Conservation (phyloP, 2,797 vertebrate genomes). For the Nannoperca obscura region DNA sequence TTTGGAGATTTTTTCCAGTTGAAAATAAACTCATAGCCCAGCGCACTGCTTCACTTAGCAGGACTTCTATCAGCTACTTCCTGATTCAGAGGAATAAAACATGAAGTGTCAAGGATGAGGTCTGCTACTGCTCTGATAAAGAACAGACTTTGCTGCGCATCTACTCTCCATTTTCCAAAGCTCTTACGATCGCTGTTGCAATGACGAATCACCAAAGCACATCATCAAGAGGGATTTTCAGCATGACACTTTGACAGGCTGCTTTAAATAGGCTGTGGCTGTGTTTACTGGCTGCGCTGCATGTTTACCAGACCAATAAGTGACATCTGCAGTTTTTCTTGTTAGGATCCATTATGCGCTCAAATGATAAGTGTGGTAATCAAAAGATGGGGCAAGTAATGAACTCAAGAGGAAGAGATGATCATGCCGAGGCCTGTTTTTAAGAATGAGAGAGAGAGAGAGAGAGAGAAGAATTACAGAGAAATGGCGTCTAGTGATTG, state of each 20-base stretch:
- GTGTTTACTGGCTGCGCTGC: slow-evolving; percentile 56
- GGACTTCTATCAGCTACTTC: slow-evolving; percentile 44
- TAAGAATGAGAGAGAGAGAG: slow-evolving; percentile 12
- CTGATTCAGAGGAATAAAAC: slow-evolving; percentile 39
- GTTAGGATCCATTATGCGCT: slow-evolving; percentile 53
- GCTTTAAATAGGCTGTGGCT: slow-evolving; percentile 51
- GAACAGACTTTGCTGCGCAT: slow-evolving; percentile 57
- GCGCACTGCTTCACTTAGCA: slow-evolving; percentile 29
- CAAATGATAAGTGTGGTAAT: slow-evolving; percentile 51
- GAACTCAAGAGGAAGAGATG: slow-evolving; percentile 48
- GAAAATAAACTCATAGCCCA: slow-evolving; percentile 12
- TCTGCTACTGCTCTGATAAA: slow-evolving; percentile 67
- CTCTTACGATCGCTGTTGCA: slow-evolving; percentile 7
- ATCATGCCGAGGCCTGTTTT: slow-evolving; percentile 38
- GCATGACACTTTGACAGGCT: slow-evolving; percentile 63
- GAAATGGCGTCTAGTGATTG: slow-evolving; percentile 21
- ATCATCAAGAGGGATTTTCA: slow-evolving; percentile 55
- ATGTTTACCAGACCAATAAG: slow-evolving; percentile 59
- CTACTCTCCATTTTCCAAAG: slow-evolving; percentile 38
- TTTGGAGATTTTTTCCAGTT: slow-evolving; percentile 22
- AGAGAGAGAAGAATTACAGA: background rate
- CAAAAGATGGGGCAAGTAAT: slow-evolving; percentile 34
- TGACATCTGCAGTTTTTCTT: slow-evolving; percentile 64
- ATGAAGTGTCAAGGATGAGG: slow-evolving; percentile 50
- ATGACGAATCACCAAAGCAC: slow-evolving; percentile 45